Percentiles rank a stretch among this genome's conserved stretches.
Conservation (phyloP, 64 coral and sea anemone species). For the Acropora tenuis region DNA sequence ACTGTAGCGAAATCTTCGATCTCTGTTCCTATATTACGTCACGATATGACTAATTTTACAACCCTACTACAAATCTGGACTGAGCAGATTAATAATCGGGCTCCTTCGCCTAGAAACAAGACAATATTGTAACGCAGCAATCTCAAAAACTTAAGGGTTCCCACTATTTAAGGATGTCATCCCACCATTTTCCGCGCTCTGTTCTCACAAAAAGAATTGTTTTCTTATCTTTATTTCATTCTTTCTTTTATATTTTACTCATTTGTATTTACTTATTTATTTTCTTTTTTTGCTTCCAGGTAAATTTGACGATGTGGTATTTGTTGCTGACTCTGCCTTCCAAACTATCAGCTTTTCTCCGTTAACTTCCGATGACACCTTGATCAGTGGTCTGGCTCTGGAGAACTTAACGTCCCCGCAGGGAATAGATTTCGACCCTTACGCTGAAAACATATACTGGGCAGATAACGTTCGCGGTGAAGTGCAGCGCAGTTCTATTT, state of each 20-base stretch:
- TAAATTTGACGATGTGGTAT: conserved; percentile 24
- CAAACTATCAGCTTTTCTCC: conserved; percentile 14
- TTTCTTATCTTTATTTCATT: too few relatives aligned
- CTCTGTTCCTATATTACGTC: too few relatives aligned
- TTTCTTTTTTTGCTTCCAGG: background rate
- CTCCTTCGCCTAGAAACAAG: too few relatives aligned
- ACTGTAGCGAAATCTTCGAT: too few relatives aligned
- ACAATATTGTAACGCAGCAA: too few relatives aligned
- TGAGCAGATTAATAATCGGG: too few relatives aligned
- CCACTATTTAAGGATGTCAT: too few relatives aligned
- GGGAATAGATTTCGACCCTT: conserved; percentile 47
- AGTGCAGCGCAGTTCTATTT: conserved; percentile 1
- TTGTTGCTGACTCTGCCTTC: conserved; percentile 3
- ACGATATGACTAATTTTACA: too few relatives aligned
- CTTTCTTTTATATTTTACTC: background rate
- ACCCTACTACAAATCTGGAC: too few relatives aligned
- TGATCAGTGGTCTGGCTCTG: background rate
- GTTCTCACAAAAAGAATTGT: too few relatives aligned
- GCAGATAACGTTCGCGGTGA: conserved; percentile 9
- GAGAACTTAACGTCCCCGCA: background rate
- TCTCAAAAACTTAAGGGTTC: too few relatives aligned
- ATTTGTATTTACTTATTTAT: background rate
- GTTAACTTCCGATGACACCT: background rate
- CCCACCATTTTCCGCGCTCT: too few relatives aligned
- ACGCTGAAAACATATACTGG: conserved; percentile 31